Base-by-base conservation (phyloP, 92 coral and sea anemone genomes). In the Epizoanthus rinbou region DNA sequence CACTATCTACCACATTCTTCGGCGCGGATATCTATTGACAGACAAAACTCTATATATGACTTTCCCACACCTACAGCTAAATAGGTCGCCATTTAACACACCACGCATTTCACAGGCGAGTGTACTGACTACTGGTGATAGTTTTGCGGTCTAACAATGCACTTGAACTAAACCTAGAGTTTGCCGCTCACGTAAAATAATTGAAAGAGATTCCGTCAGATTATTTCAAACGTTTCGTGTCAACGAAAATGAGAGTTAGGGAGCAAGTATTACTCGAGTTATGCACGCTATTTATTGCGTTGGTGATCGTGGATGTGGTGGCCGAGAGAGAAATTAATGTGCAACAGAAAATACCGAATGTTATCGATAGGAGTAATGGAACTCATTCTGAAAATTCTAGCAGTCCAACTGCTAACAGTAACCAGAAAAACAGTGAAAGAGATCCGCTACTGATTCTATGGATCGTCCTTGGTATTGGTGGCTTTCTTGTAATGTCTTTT, bases 371-470 rank as follows among this genome's bases (percentile, higher is more conserved):
- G 14, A 37, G 62, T 14, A 60, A 43, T 11, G 82, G 45, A 21
- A 60, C 58, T 78, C 21, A 3, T 43, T 18, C 56, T 17, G 45
- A 23, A 78, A 67, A 67, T 33, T 7, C 8, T 25, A 67, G 19
- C n/a, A 33, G 19, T 9, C 17, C 8, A 65, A 28, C 73, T 28
- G 17, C 16, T 5, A 45, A 43, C 60, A 19, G 22, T 19, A 62
- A 59, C 19, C 22, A 31, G 8, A 54, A 62, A 5, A 43, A 35
- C 22, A 15, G 22, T 37, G 6, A 13, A 63, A 78, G 22, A 15
- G 82, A 78, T 45, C 82, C 82, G 15, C 59, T 78, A n/a, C 39
- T 78, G 0, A 62, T 78, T 8, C 71, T 78, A 13, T 78, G 82
- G 82, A 62, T 78, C 45, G 24, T 43, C 1, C 3, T 78, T 3